Evolutionary conservation across 2,797 vertebrate genomes (phyloP).

Genomic region (Fundulus diaphanus): DNA sequence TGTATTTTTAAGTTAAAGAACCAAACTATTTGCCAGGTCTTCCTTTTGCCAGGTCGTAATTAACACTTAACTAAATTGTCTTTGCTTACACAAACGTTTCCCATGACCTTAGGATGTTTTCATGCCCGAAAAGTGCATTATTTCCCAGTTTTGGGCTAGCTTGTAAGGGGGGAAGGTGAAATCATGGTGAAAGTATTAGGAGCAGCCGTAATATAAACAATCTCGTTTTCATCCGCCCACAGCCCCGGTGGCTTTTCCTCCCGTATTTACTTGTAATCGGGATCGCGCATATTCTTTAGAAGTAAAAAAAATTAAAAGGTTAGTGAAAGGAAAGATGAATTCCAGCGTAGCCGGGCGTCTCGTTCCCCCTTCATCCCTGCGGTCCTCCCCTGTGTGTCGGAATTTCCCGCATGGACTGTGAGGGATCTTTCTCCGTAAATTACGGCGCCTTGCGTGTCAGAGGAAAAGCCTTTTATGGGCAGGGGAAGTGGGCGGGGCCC

Average conservation of each 20-base stretch:
- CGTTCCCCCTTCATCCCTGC: slow-evolving; percentile 29
- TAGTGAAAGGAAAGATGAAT: slow-evolving; percentile 33
- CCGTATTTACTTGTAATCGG: neutral
- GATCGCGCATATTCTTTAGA: neutral
- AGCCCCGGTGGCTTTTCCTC: slow-evolving; percentile 1
- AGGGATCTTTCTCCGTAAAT: slow-evolving; percentile 78
- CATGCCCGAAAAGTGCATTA: neutral
- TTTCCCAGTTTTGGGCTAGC: neutral
- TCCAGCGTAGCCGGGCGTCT: slow-evolving; percentile 18
- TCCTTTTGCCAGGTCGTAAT: too few relatives aligned
- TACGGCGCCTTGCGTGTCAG: slow-evolving; percentile 71
- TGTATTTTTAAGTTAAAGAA: neutral
- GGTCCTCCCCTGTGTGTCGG: slow-evolving; percentile 73
- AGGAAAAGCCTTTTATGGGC: slow-evolving; percentile 81
- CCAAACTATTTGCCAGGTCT: neutral
- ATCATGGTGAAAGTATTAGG: slow-evolving; percentile 9
- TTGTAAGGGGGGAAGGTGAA: neutral
- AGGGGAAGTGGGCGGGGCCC: slow-evolving; percentile 82
- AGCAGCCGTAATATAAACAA: neutral
- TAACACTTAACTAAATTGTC: neutral
- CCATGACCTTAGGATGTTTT: neutral
- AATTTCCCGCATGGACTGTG: slow-evolving; percentile 84
- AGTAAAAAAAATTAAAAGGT: neutral
- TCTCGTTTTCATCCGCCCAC: slow-evolving; percentile 1
- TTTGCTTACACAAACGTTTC: neutral